phyloP scores from a whole-genome alignment of 2,888 invertebrate genomes.

The Automeris io region DNA sequence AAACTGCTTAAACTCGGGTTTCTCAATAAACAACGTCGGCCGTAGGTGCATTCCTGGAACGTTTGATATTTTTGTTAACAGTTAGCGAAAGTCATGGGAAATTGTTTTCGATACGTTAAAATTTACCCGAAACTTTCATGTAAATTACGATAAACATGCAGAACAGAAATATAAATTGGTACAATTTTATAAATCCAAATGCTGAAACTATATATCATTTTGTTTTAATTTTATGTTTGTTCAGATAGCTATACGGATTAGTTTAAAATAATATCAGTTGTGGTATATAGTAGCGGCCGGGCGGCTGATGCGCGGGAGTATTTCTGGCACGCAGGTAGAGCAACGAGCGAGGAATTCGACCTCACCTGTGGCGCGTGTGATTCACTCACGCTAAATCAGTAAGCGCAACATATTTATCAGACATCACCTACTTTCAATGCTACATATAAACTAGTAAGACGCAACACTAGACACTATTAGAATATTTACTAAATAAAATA shows the following conservation, averaged over 20 bases:
- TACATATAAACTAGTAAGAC: constrained; percentile 27
- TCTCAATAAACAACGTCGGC: not conserved
- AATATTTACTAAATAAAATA: not conserved
- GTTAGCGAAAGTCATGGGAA: no score
- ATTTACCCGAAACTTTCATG: not conserved
- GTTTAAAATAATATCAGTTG: constrained; percentile 46
- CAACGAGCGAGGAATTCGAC: constrained; percentile 67
- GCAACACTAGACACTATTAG: constrained; percentile 13
- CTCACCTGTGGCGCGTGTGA: constrained; percentile 70
- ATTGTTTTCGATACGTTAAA: no score
- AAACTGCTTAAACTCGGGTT: no score
- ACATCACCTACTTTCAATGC: constrained; percentile 41
- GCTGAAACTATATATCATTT: constrained; percentile 23
- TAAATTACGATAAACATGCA: not conserved
- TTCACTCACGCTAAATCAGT: constrained; percentile 70
- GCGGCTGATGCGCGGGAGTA: constrained; percentile 55
- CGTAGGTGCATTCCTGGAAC: not conserved
- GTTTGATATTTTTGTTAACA: constrained; percentile 1
- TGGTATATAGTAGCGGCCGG: constrained; percentile 37
- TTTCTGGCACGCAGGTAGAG: constrained; percentile 72
- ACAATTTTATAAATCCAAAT: not conserved
- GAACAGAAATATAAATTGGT: not conserved
- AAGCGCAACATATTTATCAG: constrained; percentile 56
- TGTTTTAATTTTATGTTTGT: constrained; percentile 17
- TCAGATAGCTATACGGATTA: constrained; percentile 23